Percentiles rank a stretch among this genome's conserved stretches.
phyloP scores from a whole-genome alignment of 2,113 vertebrate species.

The Cavia porcellus region DNA sequence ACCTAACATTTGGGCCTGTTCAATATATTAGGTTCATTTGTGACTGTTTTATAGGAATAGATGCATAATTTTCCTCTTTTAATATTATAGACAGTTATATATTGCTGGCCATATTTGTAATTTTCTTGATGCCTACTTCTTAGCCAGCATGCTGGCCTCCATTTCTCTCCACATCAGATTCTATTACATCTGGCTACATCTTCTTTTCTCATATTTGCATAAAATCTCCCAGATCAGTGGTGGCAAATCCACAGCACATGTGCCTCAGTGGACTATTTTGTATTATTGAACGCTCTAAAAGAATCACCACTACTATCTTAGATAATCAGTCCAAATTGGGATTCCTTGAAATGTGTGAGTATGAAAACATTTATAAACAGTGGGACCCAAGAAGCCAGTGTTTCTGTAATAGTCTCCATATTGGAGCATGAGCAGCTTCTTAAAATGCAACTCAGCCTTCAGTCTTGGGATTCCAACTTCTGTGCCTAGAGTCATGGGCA shows the following conservation, averaged over 20 bases:
- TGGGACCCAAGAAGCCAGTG: background rate
- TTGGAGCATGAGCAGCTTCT: background rate
- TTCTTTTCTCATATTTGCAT: background rate
- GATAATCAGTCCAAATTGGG: background rate
- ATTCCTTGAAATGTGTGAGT: background rate
- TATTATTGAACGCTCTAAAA: background rate
- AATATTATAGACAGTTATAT: conserved; percentile 12
- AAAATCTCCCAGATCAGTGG: background rate
- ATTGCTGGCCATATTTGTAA: background rate
- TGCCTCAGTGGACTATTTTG: background rate
- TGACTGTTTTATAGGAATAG: conserved; percentile 46
- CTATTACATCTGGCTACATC: background rate
- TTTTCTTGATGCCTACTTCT: conserved; percentile 2
- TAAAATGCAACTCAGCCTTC: background rate
- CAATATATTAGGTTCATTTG: conserved; percentile 42
- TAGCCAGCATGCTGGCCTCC: background rate
- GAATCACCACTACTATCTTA: background rate
- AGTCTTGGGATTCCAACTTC: background rate
- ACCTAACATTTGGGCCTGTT: background rate
- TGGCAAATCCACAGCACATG: background rate
- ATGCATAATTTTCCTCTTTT: conserved; percentile 50
- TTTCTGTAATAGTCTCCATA: background rate
- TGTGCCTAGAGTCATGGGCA: background rate
- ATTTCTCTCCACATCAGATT: background rate
- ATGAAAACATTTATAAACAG: conserved; percentile 24